phyloP scores from a whole-genome alignment of 2,113 vertebrate genomes.

The Papio anubis region DNA sequence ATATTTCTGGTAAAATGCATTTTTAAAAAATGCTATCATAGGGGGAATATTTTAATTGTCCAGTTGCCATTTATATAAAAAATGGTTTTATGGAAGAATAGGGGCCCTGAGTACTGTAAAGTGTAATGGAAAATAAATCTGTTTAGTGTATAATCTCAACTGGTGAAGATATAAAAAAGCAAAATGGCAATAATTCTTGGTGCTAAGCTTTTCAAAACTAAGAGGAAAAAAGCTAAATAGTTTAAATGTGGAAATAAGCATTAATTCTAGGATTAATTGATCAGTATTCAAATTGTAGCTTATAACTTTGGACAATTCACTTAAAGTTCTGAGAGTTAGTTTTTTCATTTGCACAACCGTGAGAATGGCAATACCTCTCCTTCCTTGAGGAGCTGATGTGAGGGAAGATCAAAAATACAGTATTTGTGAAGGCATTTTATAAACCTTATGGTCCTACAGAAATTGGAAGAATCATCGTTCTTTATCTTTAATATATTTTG shows the following conservation, averaged over 20 bases:
- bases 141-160: not conserved
- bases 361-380: not conserved
- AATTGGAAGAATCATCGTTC: not conserved
- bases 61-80: not conserved
- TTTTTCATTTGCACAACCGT: not conserved
- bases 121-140: not conserved
- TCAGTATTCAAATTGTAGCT: not conserved
- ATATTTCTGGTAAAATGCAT: not conserved
- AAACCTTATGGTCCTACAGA: not conserved
- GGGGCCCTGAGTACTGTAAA: not conserved
- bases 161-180: not conserved
- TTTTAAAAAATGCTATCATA: not conserved
- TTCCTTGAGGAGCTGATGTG: not conserved
- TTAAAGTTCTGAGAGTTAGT: not conserved
- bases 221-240: not conserved
- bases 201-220: not conserved
- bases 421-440: not conserved
- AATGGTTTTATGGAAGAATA: not conserved
- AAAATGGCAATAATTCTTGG: not conserved
- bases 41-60: not conserved
- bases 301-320: not conserved
- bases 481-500: not conserved
- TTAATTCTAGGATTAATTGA: constrained; percentile 16
- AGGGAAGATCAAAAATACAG: not conserved
- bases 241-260: not conserved